Evolutionary conservation across 2,113 vertebrate genomes (phyloP), one percentile per base, ranked within the genome.

Genomic region (Callochromis pleurospilus): DNA sequence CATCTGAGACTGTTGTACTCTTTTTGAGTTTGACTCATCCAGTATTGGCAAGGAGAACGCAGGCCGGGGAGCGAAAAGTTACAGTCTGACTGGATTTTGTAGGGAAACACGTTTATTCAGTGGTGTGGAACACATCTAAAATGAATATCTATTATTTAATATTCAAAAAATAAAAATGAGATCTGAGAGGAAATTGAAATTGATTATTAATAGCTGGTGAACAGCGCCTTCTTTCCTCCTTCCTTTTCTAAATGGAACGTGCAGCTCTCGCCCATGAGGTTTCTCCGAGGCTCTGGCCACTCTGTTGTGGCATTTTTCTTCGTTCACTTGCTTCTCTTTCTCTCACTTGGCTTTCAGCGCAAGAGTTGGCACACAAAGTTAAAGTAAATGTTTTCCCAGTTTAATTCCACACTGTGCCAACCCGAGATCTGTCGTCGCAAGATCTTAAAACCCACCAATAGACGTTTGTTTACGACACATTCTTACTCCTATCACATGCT

Each of bases 121-220:
- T 9, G 15, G 33, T 11, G 6, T 8, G 5, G 70, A 47, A 60
- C 12, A 40, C 36, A 40, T 68, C 36, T 68, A 68, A 24, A 40
- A 68, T 68, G n/a, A 68, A 68, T 68, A 68, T 47, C 14, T 75
- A 81, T 77, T 54, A 81, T 88, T 80, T 38, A 81, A 45, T 80
- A 36, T 73, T 82, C 24, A 6, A 36, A 84, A 81, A 65, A 80
- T 88, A 81, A 31, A 79, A 82, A 87, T 81, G 49, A 54, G 33
- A 68, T 79, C 70, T 62, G 45, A 84, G 81, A 90, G 86, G 88
- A 93, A 88, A 90, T 89, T 84, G 54, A 86, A 84, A 90, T 89
- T 82, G 85, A 90, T 89, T 84, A 83, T 90, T 86, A 87, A 91
- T 90, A 80, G 31, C 29, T 24, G 9, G 19, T 11, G 49, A 51